Evolutionary conservation across 2,113 vertebrate genomes (phyloP).

Genomic region (Myrmecophaga tridactyla): DNA sequence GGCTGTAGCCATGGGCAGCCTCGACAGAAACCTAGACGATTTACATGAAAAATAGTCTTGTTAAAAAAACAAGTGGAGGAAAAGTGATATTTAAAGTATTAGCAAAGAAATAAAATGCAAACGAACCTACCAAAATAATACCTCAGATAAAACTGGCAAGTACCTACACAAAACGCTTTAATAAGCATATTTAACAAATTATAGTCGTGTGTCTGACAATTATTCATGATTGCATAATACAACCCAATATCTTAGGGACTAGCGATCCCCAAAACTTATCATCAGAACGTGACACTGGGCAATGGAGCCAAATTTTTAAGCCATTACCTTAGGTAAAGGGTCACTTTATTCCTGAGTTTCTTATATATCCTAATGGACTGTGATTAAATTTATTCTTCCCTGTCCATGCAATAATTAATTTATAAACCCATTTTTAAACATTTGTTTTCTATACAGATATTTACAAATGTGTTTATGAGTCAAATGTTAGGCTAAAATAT

Average conservation of each 20-base stretch:
- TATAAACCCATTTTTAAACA: not conserved
- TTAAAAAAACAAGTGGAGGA: not conserved
- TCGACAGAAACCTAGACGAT: constrained; percentile 90
- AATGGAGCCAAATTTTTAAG: not conserved
- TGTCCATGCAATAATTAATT: too few relatives aligned
- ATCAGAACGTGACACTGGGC: not conserved
- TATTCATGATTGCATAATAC: not conserved
- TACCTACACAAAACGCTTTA: not conserved
- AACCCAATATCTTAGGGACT: not conserved
- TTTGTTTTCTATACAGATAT: not conserved
- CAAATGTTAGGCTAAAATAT: not conserved
- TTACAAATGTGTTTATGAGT: not conserved
- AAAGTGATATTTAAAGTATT: not conserved
- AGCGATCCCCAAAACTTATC: not conserved
- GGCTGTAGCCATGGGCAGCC: constrained; percentile 90
- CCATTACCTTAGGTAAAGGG: not conserved
- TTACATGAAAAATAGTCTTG: not conserved
- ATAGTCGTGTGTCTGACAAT: not conserved
- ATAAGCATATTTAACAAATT: not conserved
- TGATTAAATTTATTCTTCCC: not conserved
- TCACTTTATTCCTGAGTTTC: not conserved
- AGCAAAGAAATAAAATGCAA: not conserved
- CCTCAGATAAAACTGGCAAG: not conserved
- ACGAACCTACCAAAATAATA: not conserved
- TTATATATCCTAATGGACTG: not conserved